A percentile compares a stretch with the other conserved stretches of the same genome.
phyloP scores from a whole-genome alignment of 1,140 invertebrate genomes.

The Aphelinus atriplicis region DNA sequence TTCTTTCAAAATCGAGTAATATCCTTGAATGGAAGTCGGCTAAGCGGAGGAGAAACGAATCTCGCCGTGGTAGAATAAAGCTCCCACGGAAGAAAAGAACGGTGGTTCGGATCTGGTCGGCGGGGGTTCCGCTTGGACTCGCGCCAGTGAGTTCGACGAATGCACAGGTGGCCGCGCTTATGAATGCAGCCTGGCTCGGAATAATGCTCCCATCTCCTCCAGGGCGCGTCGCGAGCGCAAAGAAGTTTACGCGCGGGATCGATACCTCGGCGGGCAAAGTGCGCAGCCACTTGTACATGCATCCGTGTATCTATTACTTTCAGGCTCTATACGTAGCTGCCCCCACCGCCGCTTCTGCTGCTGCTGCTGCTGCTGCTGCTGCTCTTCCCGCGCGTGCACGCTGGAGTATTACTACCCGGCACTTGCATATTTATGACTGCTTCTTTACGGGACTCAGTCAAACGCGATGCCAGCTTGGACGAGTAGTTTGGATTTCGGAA shows the following conservation, averaged over 20 bases:
- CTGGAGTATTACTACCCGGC: not conserved
- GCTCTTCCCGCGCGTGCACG: not conserved
- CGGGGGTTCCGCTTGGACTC: constrained; percentile 1
- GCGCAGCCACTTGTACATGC: not conserved
- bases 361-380: too few species aligned
- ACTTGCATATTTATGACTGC: constrained; percentile 32
- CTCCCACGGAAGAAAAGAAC: too few species aligned
- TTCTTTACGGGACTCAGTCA: not conserved
- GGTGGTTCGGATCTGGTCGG: too few species aligned
- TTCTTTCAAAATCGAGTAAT: too few species aligned
- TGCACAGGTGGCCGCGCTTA: constrained; percentile 36
- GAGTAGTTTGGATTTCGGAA: not conserved
- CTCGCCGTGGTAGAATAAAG: too few species aligned
- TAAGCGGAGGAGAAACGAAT: too few species aligned
- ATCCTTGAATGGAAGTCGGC: too few species aligned
- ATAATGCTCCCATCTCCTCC: too few species aligned
- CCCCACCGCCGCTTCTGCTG: too few species aligned
- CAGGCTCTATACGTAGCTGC: too few species aligned
- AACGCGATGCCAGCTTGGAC: constrained; percentile 10
- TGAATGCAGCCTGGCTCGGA: constrained; percentile 16
- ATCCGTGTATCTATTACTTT: not conserved
- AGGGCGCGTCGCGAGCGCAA: not conserved
- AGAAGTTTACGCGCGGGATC: constrained; percentile 25
- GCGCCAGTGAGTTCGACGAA: constrained; percentile 28
- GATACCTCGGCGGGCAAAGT: too few species aligned